phyloP scores from a whole-genome alignment of 2,113 vertebrate species.

The Thamnaconus septentrionalis region DNA sequence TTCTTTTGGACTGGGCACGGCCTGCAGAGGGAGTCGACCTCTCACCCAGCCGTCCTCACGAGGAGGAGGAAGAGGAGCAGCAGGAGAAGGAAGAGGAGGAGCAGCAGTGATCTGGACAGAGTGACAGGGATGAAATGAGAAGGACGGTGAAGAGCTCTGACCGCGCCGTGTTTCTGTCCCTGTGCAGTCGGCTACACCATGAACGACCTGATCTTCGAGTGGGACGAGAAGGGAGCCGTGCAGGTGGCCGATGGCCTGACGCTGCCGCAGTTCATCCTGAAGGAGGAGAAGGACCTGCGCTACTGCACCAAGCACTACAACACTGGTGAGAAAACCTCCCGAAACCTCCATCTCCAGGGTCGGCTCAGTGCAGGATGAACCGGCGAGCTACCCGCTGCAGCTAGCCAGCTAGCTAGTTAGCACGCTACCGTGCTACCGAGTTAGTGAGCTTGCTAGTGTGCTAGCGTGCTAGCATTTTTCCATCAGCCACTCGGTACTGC shows the following conservation, averaged over 20 bases:
- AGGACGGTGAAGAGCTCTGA: not conserved
- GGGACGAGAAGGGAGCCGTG: slow-evolving; percentile 95
- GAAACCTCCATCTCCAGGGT: no score
- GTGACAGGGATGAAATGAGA: not conserved
- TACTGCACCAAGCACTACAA: slow-evolving; percentile 99
- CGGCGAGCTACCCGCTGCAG: no score
- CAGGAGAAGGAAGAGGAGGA: not conserved
- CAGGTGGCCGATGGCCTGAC: slow-evolving; percentile 96
- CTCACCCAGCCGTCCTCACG: not conserved
- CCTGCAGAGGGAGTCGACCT: slow-evolving; percentile 2
- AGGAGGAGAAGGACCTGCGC: slow-evolving; percentile 96
- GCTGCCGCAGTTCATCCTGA: slow-evolving; percentile 94
- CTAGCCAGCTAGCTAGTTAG: no score
- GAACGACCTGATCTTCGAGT: slow-evolving; percentile 98
- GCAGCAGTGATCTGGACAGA: no score
- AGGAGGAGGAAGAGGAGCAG: not conserved
- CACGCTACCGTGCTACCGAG: no score
- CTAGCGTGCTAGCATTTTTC: no score
- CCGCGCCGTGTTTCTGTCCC: slow-evolving; percentile 14
- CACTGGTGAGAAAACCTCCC: slow-evolving; percentile 79
- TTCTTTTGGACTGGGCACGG: no score
- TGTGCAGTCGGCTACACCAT: slow-evolving; percentile 94
- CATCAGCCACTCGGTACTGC: no score
- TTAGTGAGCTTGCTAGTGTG: no score
- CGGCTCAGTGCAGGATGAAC: no score